A percentile compares a stretch with the other conserved stretches of the same genome.
phyloP scores from a whole-genome alignment of 2,797 vertebrate species.

The Tiaroga cobitis region DNA sequence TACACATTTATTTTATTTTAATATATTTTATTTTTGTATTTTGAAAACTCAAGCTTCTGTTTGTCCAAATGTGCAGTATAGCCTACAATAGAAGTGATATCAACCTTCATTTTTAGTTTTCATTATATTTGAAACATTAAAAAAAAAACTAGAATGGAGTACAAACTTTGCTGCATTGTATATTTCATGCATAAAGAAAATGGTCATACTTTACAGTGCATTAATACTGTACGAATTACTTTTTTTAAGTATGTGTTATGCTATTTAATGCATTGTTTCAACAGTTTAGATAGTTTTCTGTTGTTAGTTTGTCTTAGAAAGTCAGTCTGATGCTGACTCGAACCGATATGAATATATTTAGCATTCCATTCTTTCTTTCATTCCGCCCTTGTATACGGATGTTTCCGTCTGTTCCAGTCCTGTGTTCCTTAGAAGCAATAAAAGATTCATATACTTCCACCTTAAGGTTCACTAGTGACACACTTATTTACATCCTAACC shows the following conservation, averaged over 20 bases:
- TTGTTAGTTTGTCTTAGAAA: conserved; percentile 66
- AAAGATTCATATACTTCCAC: conserved; percentile 87
- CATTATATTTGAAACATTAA: neutral
- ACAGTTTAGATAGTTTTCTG: neutral
- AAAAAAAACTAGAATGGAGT: neutral
- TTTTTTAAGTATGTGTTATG: neutral
- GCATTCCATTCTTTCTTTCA: conserved; percentile 61
- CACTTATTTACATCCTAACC: conserved; percentile 91
- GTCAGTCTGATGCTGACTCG: conserved; percentile 56
- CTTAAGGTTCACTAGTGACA: conserved; percentile 85
- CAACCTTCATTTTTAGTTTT: neutral
- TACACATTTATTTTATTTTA: neutral
- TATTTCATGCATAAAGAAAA: neutral
- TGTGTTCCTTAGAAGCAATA: conserved; percentile 86
- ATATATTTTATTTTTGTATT: neutral
- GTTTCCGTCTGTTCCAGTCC: conserved; percentile 58
- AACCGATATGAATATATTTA: conserved; percentile 78
- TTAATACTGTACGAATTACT: neutral
- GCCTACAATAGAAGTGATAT: neutral
- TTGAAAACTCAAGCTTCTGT: neutral
- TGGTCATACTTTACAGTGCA: neutral
- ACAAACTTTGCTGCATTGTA: neutral
- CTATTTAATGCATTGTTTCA: neutral
- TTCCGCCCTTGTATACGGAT: neutral
- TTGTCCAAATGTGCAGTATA: neutral